Evolutionary conservation across 2,888 invertebrate genomes (phyloP), one percentile per base, ranked within the genome.

Genomic region (Harpalus rufipes): DNA sequence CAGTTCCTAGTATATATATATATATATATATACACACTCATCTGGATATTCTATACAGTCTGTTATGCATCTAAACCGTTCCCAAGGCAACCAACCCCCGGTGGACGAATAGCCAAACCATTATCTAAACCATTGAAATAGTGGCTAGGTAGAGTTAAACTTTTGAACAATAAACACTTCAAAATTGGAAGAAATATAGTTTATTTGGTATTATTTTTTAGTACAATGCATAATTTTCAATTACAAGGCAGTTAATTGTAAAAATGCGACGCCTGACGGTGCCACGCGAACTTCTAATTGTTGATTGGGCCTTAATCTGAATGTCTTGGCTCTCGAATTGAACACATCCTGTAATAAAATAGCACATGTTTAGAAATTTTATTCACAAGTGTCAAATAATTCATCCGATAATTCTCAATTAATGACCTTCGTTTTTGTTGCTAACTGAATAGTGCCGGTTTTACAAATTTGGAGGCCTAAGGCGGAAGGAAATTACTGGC

Each of bases 71-170:
- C 85, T 7, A 72, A 85, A 85, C 39, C 85, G 16, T 72, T 85
- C 56, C 85, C 85, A 85, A 2, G 68, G 25, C 85, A 85, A 80
- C 85, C 85, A 85, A 1, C 85, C 85, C 85, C 80, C 1, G 85
- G 85, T 41, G 85, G 85, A 7, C 80, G 79, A 12, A 56, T 2
- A 0, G 85, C 85, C 58, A 85, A 41, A 7, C 85, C 85, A 85
- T 85, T 85, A 0, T 85, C 85, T 21, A 63, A 63, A 18, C 56
- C 78, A 10, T n/a, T n/a, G 44, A 14, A 74, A 7, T 7, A 14
- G 72, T 16, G n/a, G 8, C 16, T 18, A 74, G 32, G 32, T 6
- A 44, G 14, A 44, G 10, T 51, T 10, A 51, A 12, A 51, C 12
- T n/a, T n/a, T n/a, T n/a, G n/a, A n/a, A n/a, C n/a, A n/a, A n/a